Conservation (phyloP, 2,113 vertebrate genomes). For the Pelusios castaneus region DNA sequence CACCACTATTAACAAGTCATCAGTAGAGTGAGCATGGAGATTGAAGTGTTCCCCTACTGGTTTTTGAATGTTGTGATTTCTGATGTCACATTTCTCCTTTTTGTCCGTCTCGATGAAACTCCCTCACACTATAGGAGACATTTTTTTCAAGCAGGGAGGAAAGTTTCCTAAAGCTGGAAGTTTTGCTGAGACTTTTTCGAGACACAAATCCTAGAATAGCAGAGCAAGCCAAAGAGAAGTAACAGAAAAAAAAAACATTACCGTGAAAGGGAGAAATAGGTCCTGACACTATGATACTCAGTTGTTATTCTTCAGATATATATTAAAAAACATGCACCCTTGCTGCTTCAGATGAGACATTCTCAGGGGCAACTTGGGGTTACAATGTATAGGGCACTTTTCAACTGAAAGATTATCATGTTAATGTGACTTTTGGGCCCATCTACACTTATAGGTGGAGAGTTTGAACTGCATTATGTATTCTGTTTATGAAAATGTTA, state of each 20-base stretch:
- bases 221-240: not conserved
- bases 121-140: not conserved
- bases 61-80: no score
- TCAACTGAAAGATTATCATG: not conserved
- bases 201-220: not conserved
- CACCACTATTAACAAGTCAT: no score
- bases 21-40: no score
- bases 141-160: not conserved
- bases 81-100: no score
- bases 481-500: not conserved
- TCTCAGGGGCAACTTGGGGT: not conserved
- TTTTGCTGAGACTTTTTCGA: not conserved
- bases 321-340: not conserved
- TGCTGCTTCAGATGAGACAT: not conserved
- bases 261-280: not conserved
- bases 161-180: slow-evolving; percentile 29
- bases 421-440: not conserved
- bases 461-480: not conserved
- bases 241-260: not conserved
- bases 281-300: not conserved
- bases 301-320: not conserved
- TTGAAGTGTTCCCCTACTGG: no score
- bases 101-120: not conserved
- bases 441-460: not conserved
- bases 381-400: not conserved